Base-by-base conservation (phyloP, 2,888 invertebrate species). In the Drosophila aldrichi region DNA sequence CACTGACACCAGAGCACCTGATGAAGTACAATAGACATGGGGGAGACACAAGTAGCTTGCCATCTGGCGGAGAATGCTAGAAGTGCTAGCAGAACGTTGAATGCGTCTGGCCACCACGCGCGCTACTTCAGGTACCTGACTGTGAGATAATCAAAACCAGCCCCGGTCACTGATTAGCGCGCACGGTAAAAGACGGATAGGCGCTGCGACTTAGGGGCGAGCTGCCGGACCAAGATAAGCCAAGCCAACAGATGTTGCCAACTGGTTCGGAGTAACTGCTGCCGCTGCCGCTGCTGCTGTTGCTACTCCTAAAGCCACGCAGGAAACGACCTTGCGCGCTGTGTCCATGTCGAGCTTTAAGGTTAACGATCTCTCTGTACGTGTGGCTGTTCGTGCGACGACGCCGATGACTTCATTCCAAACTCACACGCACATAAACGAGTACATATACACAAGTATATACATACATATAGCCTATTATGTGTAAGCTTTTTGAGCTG, bases 81-180 rank as follows among this genome's bases (percentile, higher is more conserved):
- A 18, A 5, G 18, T 22, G 18, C n/a, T 5, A 29, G 29, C 49
- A 72, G 16, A 52, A 46, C 54, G 60, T 51, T 68, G 72, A 64
- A 43, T 56, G 44, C 38, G 71, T 70, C 67, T 75, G 93, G 93
- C 93, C 95, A 95, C 96, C 94, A 94, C 97, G 97, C 97, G 97
- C 97, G 97, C 97, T 98, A 98, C 97, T 97, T 97, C 97, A 97
- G 97, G 97, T 98, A 98, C 97, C 97, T 98, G 97, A 97, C 97
- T 97, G 93, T 92, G 93, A 93, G 93, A 91, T 92, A 93, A 92
- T 74, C 76, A 88, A 94, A 94, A 85, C 82, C 89, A 97, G 97
- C 94, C 96, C 94, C 95, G 96, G 96, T 95, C 96, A 96, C 96
- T 95, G 96, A 95, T 97, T 97, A 97, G 95, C 97, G 95, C 97